Evolutionary conservation across 2,888 invertebrate genomes (phyloP), one percentile per base, ranked within the genome.

Genomic region (Pyrrhosoma nymphula): DNA sequence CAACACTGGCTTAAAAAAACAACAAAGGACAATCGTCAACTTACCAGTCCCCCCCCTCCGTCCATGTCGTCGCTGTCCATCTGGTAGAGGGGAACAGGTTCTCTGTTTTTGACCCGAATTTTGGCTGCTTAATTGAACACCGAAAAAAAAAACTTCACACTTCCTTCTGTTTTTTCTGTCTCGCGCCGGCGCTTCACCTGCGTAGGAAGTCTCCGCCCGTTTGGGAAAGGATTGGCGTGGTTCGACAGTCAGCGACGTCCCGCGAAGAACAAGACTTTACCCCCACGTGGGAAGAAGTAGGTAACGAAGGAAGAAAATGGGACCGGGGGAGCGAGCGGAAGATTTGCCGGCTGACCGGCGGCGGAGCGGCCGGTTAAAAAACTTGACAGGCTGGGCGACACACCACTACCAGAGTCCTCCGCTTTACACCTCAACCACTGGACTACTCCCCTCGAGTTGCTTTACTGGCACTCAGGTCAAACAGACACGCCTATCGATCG

Each of bases 51-150:
- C 98, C 98, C 97, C 96, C 98, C 98, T 97, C 98, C 98, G 96
- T 98, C 98, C 96, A 98, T 97, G 97, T 98, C 93, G 93, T 93
- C 98, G 97, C 98, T 98, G 96, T 98, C 98, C 97, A 98, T 98
- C 96, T 96, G 96, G 98, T 98, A 98, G 97, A 98, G 98, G 97
- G 98, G 98, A 97, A 98, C 98, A 97, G 98, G 98, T 97, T 98
- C 98, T 97, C 98, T 98, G 97, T 98, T 98, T 98, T 98, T 98
- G 97, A 98, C 98, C 98, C 98, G 98, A 98, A 98, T 98, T 98
- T 98, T 98, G 98, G 97, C 97, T 96, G 97, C 96, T 97, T 97
- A 39, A 69, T 47, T 63, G 63, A 93, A 93, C 93, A 93, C 93
- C 93, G 93, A 93, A 93, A 63, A 93, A 93, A 93, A 93, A 23